A percentile compares a stretch with the other conserved stretches of the same genome.
These are phyloP conservation scores for Cercocebus atys DNA, from an alignment of 2,113 vertebrate species.

Conservation along the genomic window DNA sequence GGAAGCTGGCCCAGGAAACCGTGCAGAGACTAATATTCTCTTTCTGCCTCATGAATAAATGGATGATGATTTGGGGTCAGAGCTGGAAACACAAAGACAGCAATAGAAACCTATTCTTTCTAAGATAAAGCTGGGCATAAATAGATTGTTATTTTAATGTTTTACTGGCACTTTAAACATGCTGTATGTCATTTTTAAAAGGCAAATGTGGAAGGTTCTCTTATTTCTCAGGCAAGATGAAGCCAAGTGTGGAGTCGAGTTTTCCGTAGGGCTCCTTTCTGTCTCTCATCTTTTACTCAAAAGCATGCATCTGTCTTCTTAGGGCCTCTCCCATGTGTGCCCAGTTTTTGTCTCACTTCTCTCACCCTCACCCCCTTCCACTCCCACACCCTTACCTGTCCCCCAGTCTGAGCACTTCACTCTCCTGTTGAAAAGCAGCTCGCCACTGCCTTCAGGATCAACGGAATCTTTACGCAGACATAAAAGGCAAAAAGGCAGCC, in stretches of 20 bases:
- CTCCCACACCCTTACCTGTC: rapidly evolving
- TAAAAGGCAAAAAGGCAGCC: too few species aligned
- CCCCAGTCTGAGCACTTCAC: too few species aligned
- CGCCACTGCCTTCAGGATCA: neutral
- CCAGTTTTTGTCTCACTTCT: neutral
- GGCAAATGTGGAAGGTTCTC: neutral
- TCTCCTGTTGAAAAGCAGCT: neutral
- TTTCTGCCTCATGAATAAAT: neutral
- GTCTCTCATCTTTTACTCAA: neutral
- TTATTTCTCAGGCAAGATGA: neutral
- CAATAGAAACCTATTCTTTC: neutral
- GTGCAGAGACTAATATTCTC: rapidly evolving
- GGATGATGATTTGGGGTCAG: neutral
- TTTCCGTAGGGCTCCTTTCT: neutral
- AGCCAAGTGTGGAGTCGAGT: rapidly evolving
- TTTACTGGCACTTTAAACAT: neutral
- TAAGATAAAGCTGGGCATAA: too few species aligned
- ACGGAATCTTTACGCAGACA: neutral
- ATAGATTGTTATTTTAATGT: neutral
- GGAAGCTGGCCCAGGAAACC: neutral
- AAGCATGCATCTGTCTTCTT: neutral
- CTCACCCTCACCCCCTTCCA: rapidly evolving
- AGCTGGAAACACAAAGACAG: neutral
- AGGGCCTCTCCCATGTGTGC: rapidly evolving
- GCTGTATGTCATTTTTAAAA: neutral